These are phyloP conservation scores for Camptogramma bilineatum DNA, from an alignment of 2,888 invertebrate genomes.

Conservation along the genomic window DNA sequence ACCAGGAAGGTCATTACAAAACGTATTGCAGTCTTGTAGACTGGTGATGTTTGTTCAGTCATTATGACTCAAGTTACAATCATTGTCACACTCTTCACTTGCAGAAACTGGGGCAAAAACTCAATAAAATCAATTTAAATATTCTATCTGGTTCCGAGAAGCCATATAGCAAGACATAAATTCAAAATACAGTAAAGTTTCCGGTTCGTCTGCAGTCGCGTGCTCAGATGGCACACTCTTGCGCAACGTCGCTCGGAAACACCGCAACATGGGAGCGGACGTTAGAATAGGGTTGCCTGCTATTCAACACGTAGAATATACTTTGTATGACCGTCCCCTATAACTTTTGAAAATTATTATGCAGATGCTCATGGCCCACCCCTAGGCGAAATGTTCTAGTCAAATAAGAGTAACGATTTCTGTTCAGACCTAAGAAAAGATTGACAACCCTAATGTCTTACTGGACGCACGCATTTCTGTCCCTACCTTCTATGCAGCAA, in stretches of 20 bases:
- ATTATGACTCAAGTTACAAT: slow-evolving; percentile 2
- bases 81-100: slow-evolving; percentile 1
- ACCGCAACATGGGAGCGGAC: slow-evolving; percentile 62
- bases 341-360: neutral
- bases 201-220: slow-evolving; percentile 61
- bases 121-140: slow-evolving; percentile 16
- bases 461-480: slow-evolving; percentile 46
- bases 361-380: neutral
- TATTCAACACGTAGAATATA: neutral
- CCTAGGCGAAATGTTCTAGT: neutral
- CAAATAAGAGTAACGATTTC: neutral
- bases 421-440: neutral
- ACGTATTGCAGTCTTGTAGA: slow-evolving; percentile 1
- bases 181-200: slow-evolving; percentile 45
- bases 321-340: neutral
- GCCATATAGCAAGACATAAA: slow-evolving; percentile 14
- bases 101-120: slow-evolving; percentile 1
- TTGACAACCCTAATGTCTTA: slow-evolving; percentile 27
- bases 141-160: slow-evolving; percentile 30
- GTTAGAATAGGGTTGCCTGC: slow-evolving; percentile 36
- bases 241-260: slow-evolving; percentile 63
- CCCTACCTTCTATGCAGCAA: slow-evolving; percentile 54
- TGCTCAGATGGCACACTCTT: slow-evolving; percentile 59
- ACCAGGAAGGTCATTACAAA: neutral
- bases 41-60: neutral